phyloP scores from a whole-genome alignment of 2,888 invertebrate species.

The Drosophila mimica region DNA sequence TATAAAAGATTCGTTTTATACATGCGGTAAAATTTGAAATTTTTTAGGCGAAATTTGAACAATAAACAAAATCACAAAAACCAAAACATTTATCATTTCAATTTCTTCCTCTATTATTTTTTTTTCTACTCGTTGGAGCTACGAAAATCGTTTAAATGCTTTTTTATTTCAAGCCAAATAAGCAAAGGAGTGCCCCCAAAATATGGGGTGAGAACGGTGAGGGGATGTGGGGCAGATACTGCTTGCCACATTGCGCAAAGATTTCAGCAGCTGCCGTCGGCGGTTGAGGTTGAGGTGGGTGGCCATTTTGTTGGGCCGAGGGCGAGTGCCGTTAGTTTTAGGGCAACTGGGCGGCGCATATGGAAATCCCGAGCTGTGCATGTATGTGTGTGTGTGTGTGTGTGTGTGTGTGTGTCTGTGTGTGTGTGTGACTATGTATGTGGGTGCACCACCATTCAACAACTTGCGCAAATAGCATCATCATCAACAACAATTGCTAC shows the following conservation, averaged over 20 bases:
- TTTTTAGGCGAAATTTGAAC: conserved; percentile 78
- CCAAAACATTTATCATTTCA: conserved; percentile 82
- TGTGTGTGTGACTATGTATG: conserved; percentile 17
- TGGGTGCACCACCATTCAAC: conserved; percentile 75
- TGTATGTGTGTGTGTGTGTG: conserved; percentile 2
- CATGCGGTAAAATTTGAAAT: conserved; percentile 75
- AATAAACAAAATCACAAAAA: conserved; percentile 82
- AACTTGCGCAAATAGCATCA: conserved; percentile 77
- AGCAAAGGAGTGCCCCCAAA: conserved; percentile 69
- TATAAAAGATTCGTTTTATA: conserved; percentile 74
- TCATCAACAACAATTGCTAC: conserved; percentile 65
- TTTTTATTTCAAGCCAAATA: conserved; percentile 81
- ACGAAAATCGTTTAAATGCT: conserved; percentile 76
- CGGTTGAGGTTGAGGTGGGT: conserved; percentile 73
- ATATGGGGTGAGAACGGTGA: neutral
- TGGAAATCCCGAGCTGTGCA: neutral
- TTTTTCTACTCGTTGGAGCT: conserved; percentile 33
- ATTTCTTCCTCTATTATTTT: conserved; percentile 35
- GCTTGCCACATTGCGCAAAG: conserved; percentile 73
- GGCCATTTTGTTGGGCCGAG: conserved; percentile 68
- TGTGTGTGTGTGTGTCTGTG: conserved; percentile 15
- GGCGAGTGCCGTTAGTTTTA: conserved; percentile 38
- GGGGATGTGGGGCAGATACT: conserved; percentile 3
- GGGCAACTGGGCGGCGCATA: conserved; percentile 48
- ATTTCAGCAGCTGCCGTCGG: conserved; percentile 73